Conservation (phyloP, 2,797 vertebrate genomes). For the Chaenodraco wilsoni region DNA sequence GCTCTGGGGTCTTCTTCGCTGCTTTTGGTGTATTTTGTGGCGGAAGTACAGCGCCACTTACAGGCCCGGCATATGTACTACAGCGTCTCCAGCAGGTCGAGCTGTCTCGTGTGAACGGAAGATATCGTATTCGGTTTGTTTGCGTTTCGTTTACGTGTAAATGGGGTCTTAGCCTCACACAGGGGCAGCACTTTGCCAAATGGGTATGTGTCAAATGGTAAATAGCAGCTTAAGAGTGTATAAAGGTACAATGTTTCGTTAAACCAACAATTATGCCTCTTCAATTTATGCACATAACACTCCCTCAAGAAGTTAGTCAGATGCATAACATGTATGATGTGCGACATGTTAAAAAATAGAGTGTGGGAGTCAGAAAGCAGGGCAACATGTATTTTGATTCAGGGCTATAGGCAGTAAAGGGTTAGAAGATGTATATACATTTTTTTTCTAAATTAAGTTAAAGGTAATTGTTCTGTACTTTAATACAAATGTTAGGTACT, state of each 20-base stretch:
- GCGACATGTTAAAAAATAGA: neutral
- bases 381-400: neutral
- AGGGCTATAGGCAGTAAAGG: neutral
- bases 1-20: too few species aligned
- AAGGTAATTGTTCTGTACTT: neutral
- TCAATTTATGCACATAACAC: neutral
- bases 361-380: neutral
- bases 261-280: neutral
- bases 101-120: too few species aligned
- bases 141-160: too few species aligned
- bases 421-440: too few species aligned
- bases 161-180: neutral
- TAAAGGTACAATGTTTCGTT: neutral
- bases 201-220: neutral
- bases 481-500: too few species aligned
- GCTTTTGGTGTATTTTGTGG: too few species aligned
- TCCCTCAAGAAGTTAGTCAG: neutral
- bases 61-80: too few species aligned
- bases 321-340: conserved; percentile 2
- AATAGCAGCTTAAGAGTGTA: neutral
- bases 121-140: too few species aligned
- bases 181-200: neutral
- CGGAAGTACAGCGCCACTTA: too few species aligned
- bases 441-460: too few species aligned
- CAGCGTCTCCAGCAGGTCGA: too few species aligned